Base-by-base conservation (phyloP, 2,797 vertebrate species). In the Streptopelia turtur region DNA sequence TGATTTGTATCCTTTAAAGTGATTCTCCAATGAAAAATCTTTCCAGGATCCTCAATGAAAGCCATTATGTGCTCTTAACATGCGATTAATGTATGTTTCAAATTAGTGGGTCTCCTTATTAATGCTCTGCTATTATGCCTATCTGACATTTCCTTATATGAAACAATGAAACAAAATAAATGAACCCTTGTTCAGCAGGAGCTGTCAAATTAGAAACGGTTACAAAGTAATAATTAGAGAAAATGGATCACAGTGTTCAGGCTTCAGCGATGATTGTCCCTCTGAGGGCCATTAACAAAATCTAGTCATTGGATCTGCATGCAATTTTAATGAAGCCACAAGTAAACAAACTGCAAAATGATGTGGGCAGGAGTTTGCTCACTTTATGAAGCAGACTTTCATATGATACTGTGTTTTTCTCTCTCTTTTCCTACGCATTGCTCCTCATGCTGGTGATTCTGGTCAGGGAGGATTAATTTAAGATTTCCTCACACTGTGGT, bases 161-260 rank as follows among this genome's bases (percentile, higher is more conserved):
- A 97, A 97, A 97, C 86, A 97, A 79, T 79, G 96, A 93, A 97
- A 94, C 63, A 96, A 96, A 97, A 97, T 97, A 96, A 98, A 98
- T 94, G 95, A 97, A 96, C 37, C 64, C 41, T 31, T 50, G 87
- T 97, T 96, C 96, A 97, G 95, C 95, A 93, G 95, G 90, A 97
- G 95, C 97, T 97, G 97, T 98, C 98, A 98, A 97, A 97, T 98
- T 97, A 98, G 95, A 97, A 97, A 93, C 27, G 28, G 94, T 91
- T 90, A 93, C 93, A 94, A 97, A 97, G 96, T 95, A 97, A 95
- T 97, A 97, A 98, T 97, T 96, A 97, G 96, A 96, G 96, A 93
- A 98, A 98, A 98, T 97, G 87, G 97, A 97, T 96, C 93, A 64
- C 91, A 76, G 89, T 84, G 93, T 97, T 97, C 96, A 96, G 84